Evolutionary conservation across 1,140 invertebrate species (phyloP), one percentile per base, ranked within the genome.

Genomic region (Scaptomyza hsui): DNA sequence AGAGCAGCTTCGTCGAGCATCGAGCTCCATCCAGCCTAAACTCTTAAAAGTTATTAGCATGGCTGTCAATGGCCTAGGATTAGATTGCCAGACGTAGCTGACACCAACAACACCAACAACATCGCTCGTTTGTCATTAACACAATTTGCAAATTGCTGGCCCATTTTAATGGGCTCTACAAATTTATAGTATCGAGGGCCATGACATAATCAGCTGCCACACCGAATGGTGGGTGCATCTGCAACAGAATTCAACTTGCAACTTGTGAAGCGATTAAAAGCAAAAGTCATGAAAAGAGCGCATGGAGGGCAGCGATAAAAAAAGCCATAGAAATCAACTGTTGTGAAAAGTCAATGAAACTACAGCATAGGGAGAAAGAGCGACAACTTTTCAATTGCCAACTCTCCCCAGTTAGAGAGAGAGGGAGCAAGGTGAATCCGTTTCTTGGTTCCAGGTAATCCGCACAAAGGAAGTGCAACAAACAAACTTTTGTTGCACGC

Each of bases 341-440:
- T 83, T 65, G 74, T 75, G 75, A 65, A 83, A 71, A 78, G 79
- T 82, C 78, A 80, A 83, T 78, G 78, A 82, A 82, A 82, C 79
- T 83, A 51, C 44, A 18, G 16, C 19, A 32, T 41, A 57, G 21
- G 59, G 63, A 45, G 55, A 60, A 39, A 57, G 21, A 67, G 63
- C 55, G 55, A 60, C 35, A 45, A 60, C 29, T 67, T 67, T 67
- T 67, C 2, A 29, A 67, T 67, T 67, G 56, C 63, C 55, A 10
- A 10, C 16, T 13, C 13, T 7, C 26, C 24, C 45, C 24, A 37
- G 3, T 39, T 21, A 44, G 49, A 10, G 42, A 64, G 62, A 35
- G 19, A 4, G 19, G 1, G 19, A 57, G n/a, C n/a, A n/a, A 48
- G 52, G 52, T 48, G 53, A 32, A 18, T 26, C n/a, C 15, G 12